Evolutionary conservation across 1,140 invertebrate genomes (phyloP), one percentile per base, ranked within the genome.

Genomic region (Eumeta japonica): DNA sequence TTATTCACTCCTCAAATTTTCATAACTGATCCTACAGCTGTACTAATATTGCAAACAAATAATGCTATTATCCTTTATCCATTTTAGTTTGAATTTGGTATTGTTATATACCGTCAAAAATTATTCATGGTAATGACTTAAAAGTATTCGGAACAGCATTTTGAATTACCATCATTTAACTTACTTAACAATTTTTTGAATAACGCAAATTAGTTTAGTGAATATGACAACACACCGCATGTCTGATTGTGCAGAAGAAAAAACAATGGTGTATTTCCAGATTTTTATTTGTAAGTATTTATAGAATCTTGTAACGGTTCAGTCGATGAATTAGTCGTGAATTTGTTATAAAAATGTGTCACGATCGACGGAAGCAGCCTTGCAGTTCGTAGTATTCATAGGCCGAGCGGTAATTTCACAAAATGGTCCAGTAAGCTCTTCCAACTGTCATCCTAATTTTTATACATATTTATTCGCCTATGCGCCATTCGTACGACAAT

Each of bases 241-340:
- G 56, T 61, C 67, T 67, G 63, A 72, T 70, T 70, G 63, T 70
- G 67, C 63, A 66, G 67, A 64, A 70, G 71, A 75, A 75, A 75
- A 74, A 74, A 75, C 72, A 75, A 74, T 75, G 72, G 72, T 75
- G 72, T 75, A 62, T 74, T 75, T 74, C 72, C 66, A 73, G 68
- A 72, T 71, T 75, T 72, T 74, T 72, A 72, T 72, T 73, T 73
- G 72, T 75, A 75, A 75, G 72, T 75, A 75, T 73, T 75, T 68
- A 71, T 71, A 70, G 72, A 75, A 63, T 68, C 52, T 54, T 58
- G 62, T 64, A 65, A 62, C 56, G 64, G 58, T 71, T 59, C 57
- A 54, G 55, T 47, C 55, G 55, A 64, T 55, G 54, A 58, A 62
- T 60, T 42, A 49, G 50, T 59, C 54, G 47, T 50, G 47, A 59